Conservation (phyloP, 2,797 vertebrate genomes). For the Gadopsis bispinosus region DNA sequence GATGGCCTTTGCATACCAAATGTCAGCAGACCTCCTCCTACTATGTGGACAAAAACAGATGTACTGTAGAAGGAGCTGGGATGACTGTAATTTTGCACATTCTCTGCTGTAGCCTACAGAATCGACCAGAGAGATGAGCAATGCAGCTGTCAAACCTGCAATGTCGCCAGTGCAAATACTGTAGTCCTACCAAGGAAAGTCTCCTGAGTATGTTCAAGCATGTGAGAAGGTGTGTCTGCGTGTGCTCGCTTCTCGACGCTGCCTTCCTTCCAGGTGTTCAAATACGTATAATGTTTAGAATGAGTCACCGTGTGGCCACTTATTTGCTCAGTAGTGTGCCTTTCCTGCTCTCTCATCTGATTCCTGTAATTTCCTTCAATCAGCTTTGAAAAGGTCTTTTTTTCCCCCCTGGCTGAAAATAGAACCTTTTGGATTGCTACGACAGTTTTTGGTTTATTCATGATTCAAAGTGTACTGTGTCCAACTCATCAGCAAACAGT, state of each 20-base stretch:
- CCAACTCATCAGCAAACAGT: neutral
- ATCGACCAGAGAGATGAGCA: conserved; percentile 56
- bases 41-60: conserved; percentile 71
- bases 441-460: conserved; percentile 30
- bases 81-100: conserved; percentile 46
- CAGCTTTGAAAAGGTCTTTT: conserved; percentile 25
- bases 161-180: conserved; percentile 24
- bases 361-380: conserved; percentile 63
- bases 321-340: conserved; percentile 17
- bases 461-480: conserved; percentile 17
- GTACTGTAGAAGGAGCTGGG: conserved; percentile 31
- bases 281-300: conserved; percentile 15
- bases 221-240: neutral
- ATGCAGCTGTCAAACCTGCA: conserved; percentile 33
- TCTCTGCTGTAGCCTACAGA: conserved; percentile 41
- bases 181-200: conserved; percentile 4
- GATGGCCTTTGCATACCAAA: conserved; percentile 74
- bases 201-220: conserved; percentile 17
- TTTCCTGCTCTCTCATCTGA: conserved; percentile 13
- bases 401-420: conserved; percentile 46
- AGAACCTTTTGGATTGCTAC: conserved; percentile 10
- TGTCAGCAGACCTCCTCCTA: conserved; percentile 74
- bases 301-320: conserved; percentile 50
- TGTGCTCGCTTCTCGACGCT: conserved; percentile 6
- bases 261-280: conserved; percentile 34